phyloP scores from a whole-genome alignment of 2,888 invertebrate genomes.

The Phengaris arion region DNA sequence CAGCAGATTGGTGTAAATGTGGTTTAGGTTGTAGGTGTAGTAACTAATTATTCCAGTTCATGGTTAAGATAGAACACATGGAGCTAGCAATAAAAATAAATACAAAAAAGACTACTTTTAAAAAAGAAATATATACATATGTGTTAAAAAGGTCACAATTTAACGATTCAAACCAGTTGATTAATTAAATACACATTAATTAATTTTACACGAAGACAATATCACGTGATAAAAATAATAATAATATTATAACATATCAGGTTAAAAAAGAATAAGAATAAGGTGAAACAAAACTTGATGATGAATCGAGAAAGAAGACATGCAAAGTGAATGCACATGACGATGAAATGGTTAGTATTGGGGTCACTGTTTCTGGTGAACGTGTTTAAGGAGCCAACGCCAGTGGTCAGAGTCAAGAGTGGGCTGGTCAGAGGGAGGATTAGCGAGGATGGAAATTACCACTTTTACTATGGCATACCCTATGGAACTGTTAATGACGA shows the following conservation, averaged over 20 bases:
- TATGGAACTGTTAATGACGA: slow-evolving; percentile 60
- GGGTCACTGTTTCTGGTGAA: slow-evolving; percentile 57
- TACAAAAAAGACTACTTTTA: too few relatives aligned
- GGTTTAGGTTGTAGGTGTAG: too few relatives aligned
- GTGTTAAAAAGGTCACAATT: too few relatives aligned
- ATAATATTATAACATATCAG: background rate
- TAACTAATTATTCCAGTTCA: too few relatives aligned
- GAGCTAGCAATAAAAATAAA: too few relatives aligned
- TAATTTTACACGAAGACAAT: background rate
- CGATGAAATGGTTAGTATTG: slow-evolving; percentile 65
- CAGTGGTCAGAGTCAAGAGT: slow-evolving; percentile 52
- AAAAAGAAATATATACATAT: too few relatives aligned
- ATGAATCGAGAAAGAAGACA: background rate
- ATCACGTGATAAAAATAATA: background rate
- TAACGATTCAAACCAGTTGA: background rate
- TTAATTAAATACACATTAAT: background rate
- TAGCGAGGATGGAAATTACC: slow-evolving; percentile 57
- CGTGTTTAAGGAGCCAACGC: slow-evolving; percentile 61
- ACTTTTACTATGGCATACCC: slow-evolving; percentile 67
- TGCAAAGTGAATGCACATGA: slow-evolving; percentile 17
- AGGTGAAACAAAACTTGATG: background rate
- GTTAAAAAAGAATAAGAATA: background rate
- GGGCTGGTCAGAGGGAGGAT: slow-evolving; percentile 62
- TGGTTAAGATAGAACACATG: too few relatives aligned
- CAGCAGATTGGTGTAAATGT: too few relatives aligned